phyloP scores from a whole-genome alignment of 2,888 invertebrate genomes.

The Drosophila multiciliata region DNA sequence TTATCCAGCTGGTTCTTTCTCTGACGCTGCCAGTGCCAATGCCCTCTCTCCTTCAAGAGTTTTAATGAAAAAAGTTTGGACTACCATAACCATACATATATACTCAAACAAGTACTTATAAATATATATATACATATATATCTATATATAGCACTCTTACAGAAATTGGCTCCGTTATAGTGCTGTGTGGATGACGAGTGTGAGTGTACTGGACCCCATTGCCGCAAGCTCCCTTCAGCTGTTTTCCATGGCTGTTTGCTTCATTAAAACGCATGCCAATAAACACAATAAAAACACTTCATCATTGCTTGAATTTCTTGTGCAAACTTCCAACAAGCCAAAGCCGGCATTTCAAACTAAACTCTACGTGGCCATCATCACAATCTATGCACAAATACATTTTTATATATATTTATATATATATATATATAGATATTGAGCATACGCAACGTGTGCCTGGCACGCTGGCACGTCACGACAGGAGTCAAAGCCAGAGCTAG shows the following conservation, averaged over 20 bases:
- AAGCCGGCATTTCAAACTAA: conserved; percentile 45
- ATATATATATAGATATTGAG: conserved; percentile 47
- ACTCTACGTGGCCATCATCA: conserved; percentile 56
- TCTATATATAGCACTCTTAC: conserved; percentile 14
- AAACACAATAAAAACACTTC: conserved; percentile 73
- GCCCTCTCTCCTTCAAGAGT: conserved; percentile 53
- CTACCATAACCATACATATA: conserved; percentile 39
- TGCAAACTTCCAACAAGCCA: conserved; percentile 56
- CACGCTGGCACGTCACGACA: conserved; percentile 31
- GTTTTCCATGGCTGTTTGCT: conserved; percentile 42
- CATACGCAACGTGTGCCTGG: conserved; percentile 70
- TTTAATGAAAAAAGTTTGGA: conserved; percentile 77
- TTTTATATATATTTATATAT: not conserved
- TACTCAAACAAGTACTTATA: conserved; percentile 4
- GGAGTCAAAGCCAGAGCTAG: conserved; percentile 17
- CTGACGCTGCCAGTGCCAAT: not conserved
- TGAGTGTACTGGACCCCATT: not conserved
- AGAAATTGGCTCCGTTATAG: conserved; percentile 64
- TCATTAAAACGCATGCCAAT: conserved; percentile 75
- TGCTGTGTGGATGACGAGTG: conserved; percentile 41
- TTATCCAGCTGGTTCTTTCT: conserved; percentile 70
- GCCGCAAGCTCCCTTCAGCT: not conserved
- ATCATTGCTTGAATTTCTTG: conserved; percentile 77
- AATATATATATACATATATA: not conserved
- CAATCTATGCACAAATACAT: conserved; percentile 14